Evolutionary conservation across 2,797 vertebrate species (phyloP), one percentile per base, ranked within the genome.

Genomic region (Crenuchus spilurus): DNA sequence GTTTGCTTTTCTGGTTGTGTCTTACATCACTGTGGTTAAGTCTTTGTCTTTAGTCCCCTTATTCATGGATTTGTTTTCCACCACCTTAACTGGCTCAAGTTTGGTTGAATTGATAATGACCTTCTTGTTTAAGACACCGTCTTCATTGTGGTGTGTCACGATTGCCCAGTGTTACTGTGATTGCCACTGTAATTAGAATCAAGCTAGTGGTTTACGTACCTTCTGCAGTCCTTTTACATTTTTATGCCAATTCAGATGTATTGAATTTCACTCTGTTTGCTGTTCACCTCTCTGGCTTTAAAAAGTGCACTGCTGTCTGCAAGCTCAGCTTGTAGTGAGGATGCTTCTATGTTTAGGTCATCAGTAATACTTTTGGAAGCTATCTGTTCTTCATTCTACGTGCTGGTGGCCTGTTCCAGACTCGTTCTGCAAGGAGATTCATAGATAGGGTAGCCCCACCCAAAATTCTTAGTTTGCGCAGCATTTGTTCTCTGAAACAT

Each of bases 251-350:
- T 2, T 71, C 55, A 61, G 66, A 70, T 9, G 46, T 71, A 51
- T 51, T 44, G 77, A 48, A 74, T 82, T 70, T 41, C 26, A 4
- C 62, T 31, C 11, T 0, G 28, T 18, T 55, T 6, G 13, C n/a
- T 16, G 9, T 20, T 42, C 33, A 64, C 72, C 74, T 70, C 68
- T 66, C 39, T 66, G 37, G 54, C 74, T 66, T 60, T 78, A 31
- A 2, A 37, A 48, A 71, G 72, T 39, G 42, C 35, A 1, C 66
- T 11, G 2, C 57, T 37, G 28, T 4, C 68, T 48, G 62, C 80
- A 33, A 46, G 48, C 58, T 76, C 80, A 67, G 55, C 48, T 37
- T 1, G 14, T 68, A 37, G 44, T 64, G 37, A 39, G 68, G 74
- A 55, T 22, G 10, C 20, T 41, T 66, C 57, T 9, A 22, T 28